Base-by-base conservation (phyloP, 2,113 vertebrate species). In the Thoracochromis brauschi region DNA sequence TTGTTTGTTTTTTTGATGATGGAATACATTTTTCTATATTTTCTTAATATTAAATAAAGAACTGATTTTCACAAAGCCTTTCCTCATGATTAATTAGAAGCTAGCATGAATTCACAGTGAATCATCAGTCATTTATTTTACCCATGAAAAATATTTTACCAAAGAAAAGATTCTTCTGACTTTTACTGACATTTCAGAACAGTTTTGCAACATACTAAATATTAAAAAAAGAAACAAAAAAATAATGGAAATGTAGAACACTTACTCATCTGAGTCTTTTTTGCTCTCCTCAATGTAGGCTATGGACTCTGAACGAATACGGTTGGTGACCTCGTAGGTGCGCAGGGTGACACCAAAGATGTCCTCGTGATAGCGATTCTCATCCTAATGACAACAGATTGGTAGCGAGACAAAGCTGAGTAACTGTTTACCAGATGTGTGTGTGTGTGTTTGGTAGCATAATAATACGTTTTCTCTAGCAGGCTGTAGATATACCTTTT, bases 231-330 rank as follows among this genome's bases (percentile, higher is more conserved):
- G 19, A 38, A 68, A 68, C 8, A 57, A 55, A 35, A 31, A 35
- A 68, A 19, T 24, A 24, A 0, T 8, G 63, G 14, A 73, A 42
- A 53, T 38, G 1, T 35, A 81, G 38, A 31, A 60, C 2, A 96
- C 99, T 97, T 96, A 99, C 99, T 99, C 99, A n/a, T 99, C 98
- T 0, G 96, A 94, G 84, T 98, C 98, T 94, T 97, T 99, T 96
- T 99, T 99, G 97, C 96, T 99, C 94, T 99, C 99, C 92, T 99
- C 99, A 11, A 98, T 99, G 96, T 97, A 99, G 19, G 99, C 99
- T 13, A 99, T 99, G 79, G 99, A 99, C 96, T 99, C 98, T 1
- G 98, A 99, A 86, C 99, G 97, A 94, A 99, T 97, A 88, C 98
- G 97, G 95, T 99, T 99, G 91, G 98, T 99, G 95, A 99, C 98